These are phyloP conservation scores for Diplazon laetatorius DNA, from an alignment of 2,888 invertebrate species.

Conservation along the genomic window DNA sequence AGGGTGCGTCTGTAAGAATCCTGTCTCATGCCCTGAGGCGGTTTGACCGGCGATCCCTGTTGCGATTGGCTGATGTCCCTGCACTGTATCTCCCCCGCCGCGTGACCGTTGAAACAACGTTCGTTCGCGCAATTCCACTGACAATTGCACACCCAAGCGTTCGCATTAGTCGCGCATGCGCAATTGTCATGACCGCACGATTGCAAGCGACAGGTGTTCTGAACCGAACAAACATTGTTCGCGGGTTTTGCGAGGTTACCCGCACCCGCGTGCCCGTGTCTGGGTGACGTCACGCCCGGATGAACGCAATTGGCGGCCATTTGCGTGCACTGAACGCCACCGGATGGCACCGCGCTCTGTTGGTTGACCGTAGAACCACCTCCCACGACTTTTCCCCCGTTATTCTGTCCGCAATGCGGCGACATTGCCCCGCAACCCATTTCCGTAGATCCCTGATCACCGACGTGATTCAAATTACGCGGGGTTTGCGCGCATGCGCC, in stretches of 20 bases:
- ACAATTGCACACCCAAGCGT: slow-evolving; percentile 74
- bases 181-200: slow-evolving; percentile 70
- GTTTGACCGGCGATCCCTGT: slow-evolving; percentile 79
- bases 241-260: slow-evolving; percentile 67
- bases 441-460: slow-evolving; percentile 49
- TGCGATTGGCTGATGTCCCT: slow-evolving; percentile 88
- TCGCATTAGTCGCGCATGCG: slow-evolving; percentile 66
- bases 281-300: slow-evolving; percentile 68
- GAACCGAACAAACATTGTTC: slow-evolving; percentile 73
- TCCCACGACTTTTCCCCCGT: slow-evolving; percentile 50
- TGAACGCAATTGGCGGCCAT: slow-evolving; percentile 69
- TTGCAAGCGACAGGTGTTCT: slow-evolving; percentile 70
- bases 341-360: slow-evolving; percentile 65
- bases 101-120: slow-evolving; percentile 82
- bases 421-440: slow-evolving; percentile 79
- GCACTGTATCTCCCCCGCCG: slow-evolving; percentile 86
- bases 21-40: slow-evolving; percentile 88
- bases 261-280: slow-evolving; percentile 53
- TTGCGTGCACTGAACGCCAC: slow-evolving; percentile 68
- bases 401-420: slow-evolving; percentile 69
- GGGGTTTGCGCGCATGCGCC: slow-evolving; percentile 67
- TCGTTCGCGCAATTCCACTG: slow-evolving; percentile 85
- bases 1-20: slow-evolving; percentile 95
- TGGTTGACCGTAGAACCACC: slow-evolving; percentile 71
- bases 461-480: slow-evolving; percentile 33